Evolutionary conservation across 2,113 vertebrate genomes (phyloP).

Genomic region (Micronisus gabar): DNA sequence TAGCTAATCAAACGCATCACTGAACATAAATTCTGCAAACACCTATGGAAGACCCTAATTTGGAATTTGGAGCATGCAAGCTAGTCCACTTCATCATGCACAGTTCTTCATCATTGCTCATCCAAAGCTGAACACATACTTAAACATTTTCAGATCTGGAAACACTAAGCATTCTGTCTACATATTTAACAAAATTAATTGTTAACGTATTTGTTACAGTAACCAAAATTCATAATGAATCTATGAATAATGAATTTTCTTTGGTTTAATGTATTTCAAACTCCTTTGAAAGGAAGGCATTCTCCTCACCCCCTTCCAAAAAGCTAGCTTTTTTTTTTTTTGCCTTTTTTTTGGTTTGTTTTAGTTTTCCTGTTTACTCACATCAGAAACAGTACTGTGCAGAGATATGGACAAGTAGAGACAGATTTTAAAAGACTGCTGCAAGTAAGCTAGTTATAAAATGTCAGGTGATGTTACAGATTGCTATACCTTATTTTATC

Average conservation of each 20-base stretch:
- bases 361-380: neutral
- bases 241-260: neutral
- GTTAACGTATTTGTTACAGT: neutral
- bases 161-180: neutral
- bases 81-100: too few relatives aligned
- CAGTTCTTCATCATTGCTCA: neutral
- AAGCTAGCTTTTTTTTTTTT: neutral
- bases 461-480: neutral
- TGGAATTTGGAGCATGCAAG: neutral
- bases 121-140: neutral
- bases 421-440: neutral
- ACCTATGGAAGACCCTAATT: neutral
- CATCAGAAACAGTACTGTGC: neutral
- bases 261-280: neutral
- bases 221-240: neutral
- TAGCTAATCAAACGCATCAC: neutral
- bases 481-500: neutral
- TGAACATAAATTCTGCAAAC: neutral
- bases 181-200: neutral
- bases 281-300: neutral
- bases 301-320: neutral
- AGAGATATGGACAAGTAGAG: neutral
- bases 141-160: neutral
- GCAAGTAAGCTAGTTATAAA: neutral
- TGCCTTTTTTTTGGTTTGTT: neutral